These are phyloP conservation scores for Calliopsis andreniformis DNA, from an alignment of 1,140 invertebrate genomes.

Conservation along the genomic window DNA sequence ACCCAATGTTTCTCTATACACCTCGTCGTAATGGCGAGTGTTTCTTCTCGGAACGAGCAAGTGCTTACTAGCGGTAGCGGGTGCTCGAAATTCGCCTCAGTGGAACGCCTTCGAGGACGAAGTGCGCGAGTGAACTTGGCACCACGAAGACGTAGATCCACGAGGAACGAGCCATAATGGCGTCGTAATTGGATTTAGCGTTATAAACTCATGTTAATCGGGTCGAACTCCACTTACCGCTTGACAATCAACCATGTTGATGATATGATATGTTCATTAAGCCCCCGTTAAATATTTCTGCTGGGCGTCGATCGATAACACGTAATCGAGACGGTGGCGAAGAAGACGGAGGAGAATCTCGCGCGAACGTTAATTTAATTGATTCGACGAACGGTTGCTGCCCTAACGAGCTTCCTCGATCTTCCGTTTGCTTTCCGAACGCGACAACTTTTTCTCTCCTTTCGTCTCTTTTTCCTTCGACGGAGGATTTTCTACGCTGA, in stretches of 20 bases:
- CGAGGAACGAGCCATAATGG: constrained; percentile 23
- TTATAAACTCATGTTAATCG: constrained; percentile 29
- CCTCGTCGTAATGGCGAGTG: not conserved
- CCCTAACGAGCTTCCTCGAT: constrained; percentile 8
- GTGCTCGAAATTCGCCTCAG: not conserved
- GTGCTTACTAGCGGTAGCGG: not conserved
- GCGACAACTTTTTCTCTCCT: not conserved
- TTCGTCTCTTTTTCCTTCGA: not conserved
- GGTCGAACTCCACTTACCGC: constrained; percentile 2
- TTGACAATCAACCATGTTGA: constrained; percentile 3
- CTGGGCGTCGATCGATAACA: not conserved
- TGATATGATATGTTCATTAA: constrained; percentile 27
- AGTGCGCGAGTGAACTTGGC: not conserved
- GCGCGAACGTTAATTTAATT: not conserved
- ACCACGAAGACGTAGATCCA: not conserved
- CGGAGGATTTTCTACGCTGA: not conserved
- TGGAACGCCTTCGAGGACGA: not conserved
- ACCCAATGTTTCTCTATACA: not conserved
- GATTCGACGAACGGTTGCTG: too few relatives aligned
- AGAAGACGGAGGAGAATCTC: not conserved
- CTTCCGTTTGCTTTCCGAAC: constrained; percentile 1
- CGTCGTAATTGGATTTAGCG: constrained; percentile 34
- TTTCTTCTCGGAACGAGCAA: not conserved
- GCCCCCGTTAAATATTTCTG: not conserved
- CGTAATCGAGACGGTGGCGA: not conserved